Evolutionary conservation across 2,113 vertebrate species (phyloP).

Genomic region (Pseudopodoces humilis): DNA sequence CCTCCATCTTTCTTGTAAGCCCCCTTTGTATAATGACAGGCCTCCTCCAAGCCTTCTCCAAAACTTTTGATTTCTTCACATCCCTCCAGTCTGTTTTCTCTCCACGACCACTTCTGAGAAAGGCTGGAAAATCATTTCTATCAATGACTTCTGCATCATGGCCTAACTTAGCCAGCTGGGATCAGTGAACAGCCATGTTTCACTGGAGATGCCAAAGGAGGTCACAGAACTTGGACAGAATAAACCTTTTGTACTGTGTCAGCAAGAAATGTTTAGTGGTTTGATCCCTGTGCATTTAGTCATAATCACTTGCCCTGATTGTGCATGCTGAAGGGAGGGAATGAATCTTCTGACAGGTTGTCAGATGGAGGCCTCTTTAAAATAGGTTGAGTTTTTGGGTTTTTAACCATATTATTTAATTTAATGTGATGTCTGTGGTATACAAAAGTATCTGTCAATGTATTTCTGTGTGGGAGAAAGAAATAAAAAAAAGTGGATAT

Average conservation of each 20-base stretch:
- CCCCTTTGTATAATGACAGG: not conserved
- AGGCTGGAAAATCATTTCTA: not conserved
- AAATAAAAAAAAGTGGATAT: not conserved
- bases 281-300: not conserved
- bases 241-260: not conserved
- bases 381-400: not conserved
- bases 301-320: not conserved
- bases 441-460: not conserved
- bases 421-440: not conserved
- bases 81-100: not conserved
- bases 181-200: not conserved
- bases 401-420: not conserved
- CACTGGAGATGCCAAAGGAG: slow-evolving; percentile 2
- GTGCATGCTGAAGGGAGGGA: not conserved
- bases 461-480: not conserved
- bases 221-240: not conserved
- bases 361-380: not conserved
- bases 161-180: not conserved
- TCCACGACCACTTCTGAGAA: not conserved
- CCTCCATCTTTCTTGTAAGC: not conserved
- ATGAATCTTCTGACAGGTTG: not conserved
- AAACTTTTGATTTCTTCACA: not conserved
- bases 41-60: not conserved
- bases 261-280: not conserved
- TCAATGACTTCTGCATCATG: not conserved